Conservation (phyloP, 2,113 vertebrate species). For the Smithornis capensis region DNA sequence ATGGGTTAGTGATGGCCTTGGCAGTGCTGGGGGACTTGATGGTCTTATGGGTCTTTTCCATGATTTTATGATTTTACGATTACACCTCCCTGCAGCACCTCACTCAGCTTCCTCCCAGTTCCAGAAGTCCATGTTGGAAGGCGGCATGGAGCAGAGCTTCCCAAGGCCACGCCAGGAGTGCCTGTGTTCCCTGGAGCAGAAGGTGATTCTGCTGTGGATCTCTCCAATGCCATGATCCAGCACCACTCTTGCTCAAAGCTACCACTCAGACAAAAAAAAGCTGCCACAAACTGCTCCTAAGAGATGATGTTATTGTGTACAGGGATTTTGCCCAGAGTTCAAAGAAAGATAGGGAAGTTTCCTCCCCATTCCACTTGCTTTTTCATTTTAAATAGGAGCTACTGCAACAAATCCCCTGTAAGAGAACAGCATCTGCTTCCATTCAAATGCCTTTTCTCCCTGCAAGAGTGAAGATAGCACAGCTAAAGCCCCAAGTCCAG, state of each 20-base stretch:
- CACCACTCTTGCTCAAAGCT: neutral
- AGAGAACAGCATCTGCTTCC: neutral
- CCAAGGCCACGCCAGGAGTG: rapidly evolving
- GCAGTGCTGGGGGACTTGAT: rapidly evolving
- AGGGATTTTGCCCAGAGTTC: neutral
- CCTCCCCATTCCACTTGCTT: neutral
- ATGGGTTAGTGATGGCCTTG: rapidly evolving
- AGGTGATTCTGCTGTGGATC: rapidly evolving
- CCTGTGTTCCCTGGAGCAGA: rapidly evolving
- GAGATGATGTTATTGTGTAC: rapidly evolving
- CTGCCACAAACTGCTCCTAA: rapidly evolving
- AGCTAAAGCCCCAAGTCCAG: neutral
- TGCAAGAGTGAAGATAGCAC: neutral
- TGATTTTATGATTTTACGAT: neutral
- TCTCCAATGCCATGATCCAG: neutral
- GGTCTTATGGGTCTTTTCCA: neutral
- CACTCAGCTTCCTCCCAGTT: too few species aligned
- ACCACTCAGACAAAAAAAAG: rapidly evolving
- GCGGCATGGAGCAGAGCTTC: rapidly evolving
- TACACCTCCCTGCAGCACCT: neutral
- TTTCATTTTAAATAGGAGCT: neutral
- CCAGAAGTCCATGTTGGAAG: rapidly evolving
- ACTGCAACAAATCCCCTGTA: neutral
- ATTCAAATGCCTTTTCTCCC: neutral
- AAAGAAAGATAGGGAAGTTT: neutral